Evolutionary conservation across 2,797 vertebrate genomes (phyloP).

Genomic region (Anniella stebbinsi): DNA sequence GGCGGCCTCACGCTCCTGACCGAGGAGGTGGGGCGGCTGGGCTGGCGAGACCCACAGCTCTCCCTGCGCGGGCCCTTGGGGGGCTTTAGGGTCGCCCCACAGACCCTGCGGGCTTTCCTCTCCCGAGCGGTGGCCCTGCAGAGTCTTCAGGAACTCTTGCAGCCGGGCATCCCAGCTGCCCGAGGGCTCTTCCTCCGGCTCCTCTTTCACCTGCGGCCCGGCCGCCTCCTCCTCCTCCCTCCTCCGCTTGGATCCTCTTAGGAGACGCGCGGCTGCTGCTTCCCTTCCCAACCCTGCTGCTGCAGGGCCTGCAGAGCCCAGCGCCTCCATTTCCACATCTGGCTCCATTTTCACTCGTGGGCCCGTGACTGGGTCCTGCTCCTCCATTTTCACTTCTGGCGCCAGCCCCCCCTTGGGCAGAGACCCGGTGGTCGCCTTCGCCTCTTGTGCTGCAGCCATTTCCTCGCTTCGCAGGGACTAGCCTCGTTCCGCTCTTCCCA

Average conservation of each 20-base stretch:
- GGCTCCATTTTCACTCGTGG: not conserved
- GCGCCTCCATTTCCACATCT: not conserved
- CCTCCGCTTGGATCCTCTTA: no score
- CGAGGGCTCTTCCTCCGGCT: not conserved
- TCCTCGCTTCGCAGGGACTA: not conserved
- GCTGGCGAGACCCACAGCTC: not conserved
- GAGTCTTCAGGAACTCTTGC: not conserved
- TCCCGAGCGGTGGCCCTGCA: not conserved
- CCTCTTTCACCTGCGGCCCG: not conserved
- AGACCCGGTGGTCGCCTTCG: not conserved
- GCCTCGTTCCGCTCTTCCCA: not conserved
- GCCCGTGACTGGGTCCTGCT: not conserved
- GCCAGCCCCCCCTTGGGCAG: not conserved
- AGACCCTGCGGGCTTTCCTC: not conserved
- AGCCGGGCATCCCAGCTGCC: not conserved
- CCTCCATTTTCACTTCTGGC: not conserved
- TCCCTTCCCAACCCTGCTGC: no score
- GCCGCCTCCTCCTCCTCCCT: no score
- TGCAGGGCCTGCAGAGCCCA: not conserved
- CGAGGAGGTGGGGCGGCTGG: not conserved
- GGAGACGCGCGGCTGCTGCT: no score
- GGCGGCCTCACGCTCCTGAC: not conserved
- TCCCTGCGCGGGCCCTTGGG: no score
- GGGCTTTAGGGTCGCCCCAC: not conserved
- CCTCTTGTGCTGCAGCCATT: not conserved